These are phyloP conservation scores for Drosophila mayri DNA, from an alignment of 1,140 invertebrate species.

Conservation along the genomic window DNA sequence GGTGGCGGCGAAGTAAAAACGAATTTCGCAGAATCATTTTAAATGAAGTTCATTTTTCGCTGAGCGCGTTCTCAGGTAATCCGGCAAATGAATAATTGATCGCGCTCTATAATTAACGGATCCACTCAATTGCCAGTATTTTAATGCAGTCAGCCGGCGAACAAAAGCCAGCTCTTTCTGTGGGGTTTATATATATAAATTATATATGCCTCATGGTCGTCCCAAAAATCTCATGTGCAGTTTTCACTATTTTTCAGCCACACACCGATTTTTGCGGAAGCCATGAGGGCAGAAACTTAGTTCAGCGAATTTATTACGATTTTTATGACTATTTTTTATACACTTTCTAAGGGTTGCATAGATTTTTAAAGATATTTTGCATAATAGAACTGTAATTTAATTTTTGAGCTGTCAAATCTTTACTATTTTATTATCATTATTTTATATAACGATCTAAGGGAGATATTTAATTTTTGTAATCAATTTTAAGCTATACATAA, in stretches of 20 bases:
- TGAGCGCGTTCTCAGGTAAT: constrained; percentile 64
- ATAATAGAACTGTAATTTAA: background rate
- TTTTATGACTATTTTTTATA: constrained; percentile 14
- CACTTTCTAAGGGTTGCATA: background rate
- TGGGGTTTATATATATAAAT: background rate
- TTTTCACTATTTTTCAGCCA: constrained; percentile 49
- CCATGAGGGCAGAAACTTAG: constrained; percentile 36
- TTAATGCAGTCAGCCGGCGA: constrained; percentile 41
- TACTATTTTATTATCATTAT: no score
- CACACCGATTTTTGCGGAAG: constrained; percentile 54
- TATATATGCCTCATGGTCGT: constrained; percentile 43
- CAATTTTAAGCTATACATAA: no score
- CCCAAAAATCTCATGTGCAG: constrained; percentile 60
- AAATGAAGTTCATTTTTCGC: constrained; percentile 70
- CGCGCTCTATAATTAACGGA: constrained; percentile 78
- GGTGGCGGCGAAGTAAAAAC: constrained; percentile 57
- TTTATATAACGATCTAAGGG: no score
- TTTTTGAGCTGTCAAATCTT: no score
- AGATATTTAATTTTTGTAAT: no score
- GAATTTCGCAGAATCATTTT: constrained; percentile 81
- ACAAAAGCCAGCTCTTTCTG: constrained; percentile 29
- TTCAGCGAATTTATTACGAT: constrained; percentile 57
- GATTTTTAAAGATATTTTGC: background rate
- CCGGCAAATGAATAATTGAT: constrained; percentile 81
- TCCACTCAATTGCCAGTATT: constrained; percentile 77